Evolutionary conservation across 2,888 invertebrate genomes (phyloP), one percentile per base, ranked within the genome.

Genomic region (Lydus trimaculatus): DNA sequence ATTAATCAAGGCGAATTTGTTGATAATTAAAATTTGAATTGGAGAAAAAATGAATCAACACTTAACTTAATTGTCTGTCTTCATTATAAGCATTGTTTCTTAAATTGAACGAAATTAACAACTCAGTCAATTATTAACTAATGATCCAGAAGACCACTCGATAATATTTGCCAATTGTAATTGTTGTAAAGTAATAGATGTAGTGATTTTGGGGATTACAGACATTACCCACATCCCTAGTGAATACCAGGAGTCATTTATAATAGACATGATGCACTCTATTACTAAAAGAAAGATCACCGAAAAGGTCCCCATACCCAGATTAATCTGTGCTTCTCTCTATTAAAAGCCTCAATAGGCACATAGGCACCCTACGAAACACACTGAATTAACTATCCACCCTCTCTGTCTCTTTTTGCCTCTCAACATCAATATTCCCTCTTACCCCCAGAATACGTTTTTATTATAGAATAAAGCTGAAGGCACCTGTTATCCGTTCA

Each of bases 291-390:
- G 83, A 83, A 83, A 83, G 83, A 82, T 83, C 83, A 81, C 80
- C 79, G 39, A 78, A 81, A 81, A 80, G 82, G 52, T 52, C 52
- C 80, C 81, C 78, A 63, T 66, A 52, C 52, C 79, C 80, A 79
- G 83, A 84, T 84, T 84, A 84, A 84, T 84, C 83, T 82, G 80
- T 81, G 82, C 83, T 81, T 78, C 81, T 81, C 79, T 79, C 82
- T 83, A 84, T 84, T 84, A 84, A 83, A 82, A 81, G 83, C 83
- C 79, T 80, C 82, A 82, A 81, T 81, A 78, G 82, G 78, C 83
- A 81, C 80, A 81, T 81, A 79, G 25, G 23, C 52, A 52, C 52
- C 52, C 52, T 25, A 52, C 13, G 23, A 52, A 52, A 52, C 4
- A 52, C 52, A 52, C 13, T 13, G 23, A 52, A 25, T 52, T 23